A percentile compares a stretch with the other conserved stretches of the same genome.
Conservation (phyloP, 2,797 vertebrate species). For the Notoglanidium macrostoma region DNA sequence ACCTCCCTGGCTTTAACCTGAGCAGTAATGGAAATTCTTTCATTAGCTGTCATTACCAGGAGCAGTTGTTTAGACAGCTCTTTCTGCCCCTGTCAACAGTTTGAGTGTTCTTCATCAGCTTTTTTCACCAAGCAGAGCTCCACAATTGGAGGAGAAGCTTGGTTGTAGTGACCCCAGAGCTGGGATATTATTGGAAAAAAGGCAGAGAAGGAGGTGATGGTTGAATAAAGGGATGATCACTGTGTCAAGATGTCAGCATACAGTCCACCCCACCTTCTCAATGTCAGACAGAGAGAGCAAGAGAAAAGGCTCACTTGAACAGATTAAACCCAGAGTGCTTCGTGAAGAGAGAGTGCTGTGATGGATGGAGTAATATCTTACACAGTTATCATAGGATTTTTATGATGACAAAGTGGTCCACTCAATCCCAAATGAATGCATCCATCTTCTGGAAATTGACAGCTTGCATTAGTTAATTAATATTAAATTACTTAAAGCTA, state of each 20-base stretch:
- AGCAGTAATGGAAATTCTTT: conserved; percentile 46
- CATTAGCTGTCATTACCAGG: conserved; percentile 48
- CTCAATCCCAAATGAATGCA: conserved; percentile 37
- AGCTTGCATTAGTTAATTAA: conserved; percentile 36
- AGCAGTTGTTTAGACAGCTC: conserved; percentile 50
- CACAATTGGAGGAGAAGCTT: conserved; percentile 49
- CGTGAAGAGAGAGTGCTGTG: conserved; percentile 70
- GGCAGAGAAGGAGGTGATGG: conserved; percentile 69
- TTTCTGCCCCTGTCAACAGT: conserved; percentile 48
- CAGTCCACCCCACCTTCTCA: conserved; percentile 77
- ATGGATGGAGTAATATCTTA: conserved; percentile 74
- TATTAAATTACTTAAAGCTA: conserved; percentile 2
- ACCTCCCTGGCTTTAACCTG: conserved; percentile 46
- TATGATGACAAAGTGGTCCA: conserved; percentile 41
- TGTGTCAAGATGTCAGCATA: conserved; percentile 77
- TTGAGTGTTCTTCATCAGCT: conserved; percentile 48
- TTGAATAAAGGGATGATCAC: conserved; percentile 75
- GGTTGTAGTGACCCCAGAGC: conserved; percentile 65
- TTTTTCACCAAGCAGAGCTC: conserved; percentile 56
- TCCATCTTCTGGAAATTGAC: conserved; percentile 45
- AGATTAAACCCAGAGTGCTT: conserved; percentile 77
- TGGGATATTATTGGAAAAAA: conserved; percentile 66
- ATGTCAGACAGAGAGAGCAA: conserved; percentile 64
- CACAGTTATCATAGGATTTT: conserved; percentile 65
- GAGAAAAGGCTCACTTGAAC: conserved; percentile 77